Base-by-base conservation (phyloP, 2,113 vertebrate genomes). In the Stomatorhinus ivindoensis region DNA sequence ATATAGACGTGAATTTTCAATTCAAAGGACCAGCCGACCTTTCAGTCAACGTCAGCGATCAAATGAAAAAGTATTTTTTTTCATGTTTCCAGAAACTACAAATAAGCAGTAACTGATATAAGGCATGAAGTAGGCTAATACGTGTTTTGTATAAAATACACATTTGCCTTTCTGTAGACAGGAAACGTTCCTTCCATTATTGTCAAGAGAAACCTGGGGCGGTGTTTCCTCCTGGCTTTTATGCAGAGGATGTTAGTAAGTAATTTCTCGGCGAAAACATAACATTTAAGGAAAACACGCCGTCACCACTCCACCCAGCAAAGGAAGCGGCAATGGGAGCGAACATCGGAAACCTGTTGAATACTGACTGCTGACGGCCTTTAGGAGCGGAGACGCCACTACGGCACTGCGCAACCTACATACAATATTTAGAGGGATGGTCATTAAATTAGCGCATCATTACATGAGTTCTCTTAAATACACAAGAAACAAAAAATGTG, bases 271-370 rank as follows among this genome's bases (percentile, higher is more conserved):
- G 53, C 11, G 21, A 46, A 47, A 35, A 15, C 53, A 89, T 42
- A 69, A 80, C 80, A 89, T 42, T 53, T 44, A 27, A 69, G 19
- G 50, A 65, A 51, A 89, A 76, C 89, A 83, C 15, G 61, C 69
- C 82, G 86, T 90, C 86, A 83, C 87, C 89, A 84, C 89, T 61
- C 86, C 86, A 61, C 87, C 89, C 89, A 50, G 61, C 48, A 58
- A 44, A 88, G 89, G 89, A 90, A 90, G 86, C 50, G 2, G 65
- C 31, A 5, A 82, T 35, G 48, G 55, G 24, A 35, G 44, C 86
- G 55, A 27, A 58, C 44, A 88, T 46, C 87, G 86, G 87, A 85
- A 88, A 91, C 90, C 90, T 91, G 90, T 91, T 91, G 90, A 91
- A 55, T 53, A 50, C 44, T 21, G 31, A 42, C 42, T 24, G 31